Evolutionary conservation across 2,888 invertebrate genomes (phyloP).

Genomic region (Philhelius pedissequus): DNA sequence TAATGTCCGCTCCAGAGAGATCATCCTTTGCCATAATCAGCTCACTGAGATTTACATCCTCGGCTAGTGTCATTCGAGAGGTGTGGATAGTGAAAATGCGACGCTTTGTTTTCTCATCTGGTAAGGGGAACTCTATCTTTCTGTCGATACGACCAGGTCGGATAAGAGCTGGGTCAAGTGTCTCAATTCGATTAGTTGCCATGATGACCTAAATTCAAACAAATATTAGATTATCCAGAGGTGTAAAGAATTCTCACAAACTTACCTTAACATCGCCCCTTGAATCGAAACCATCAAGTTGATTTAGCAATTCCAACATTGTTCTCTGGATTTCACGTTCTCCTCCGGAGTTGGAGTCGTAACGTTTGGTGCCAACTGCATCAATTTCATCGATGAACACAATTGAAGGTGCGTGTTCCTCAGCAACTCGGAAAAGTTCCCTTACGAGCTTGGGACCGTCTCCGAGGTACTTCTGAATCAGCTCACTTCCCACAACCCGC

Average conservation of each 20-base stretch:
- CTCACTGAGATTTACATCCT: constrained; percentile 97
- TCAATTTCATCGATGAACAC: constrained; percentile 99
- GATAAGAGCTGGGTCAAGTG: constrained; percentile 98
- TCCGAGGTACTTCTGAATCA: constrained; percentile 99
- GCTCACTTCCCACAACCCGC: constrained; percentile 98
- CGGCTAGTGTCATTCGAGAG: constrained; percentile 98
- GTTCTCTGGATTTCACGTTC: constrained; percentile 99
- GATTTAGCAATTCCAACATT: constrained; percentile 99
- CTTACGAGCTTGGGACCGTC: constrained; percentile 99
- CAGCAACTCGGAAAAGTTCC: constrained; percentile 98
- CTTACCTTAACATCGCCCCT: constrained; percentile 95
- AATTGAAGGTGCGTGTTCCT: constrained; percentile 99
- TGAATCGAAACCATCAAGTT: constrained; percentile 98
- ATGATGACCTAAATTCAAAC: constrained; percentile 88
- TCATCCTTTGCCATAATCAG: constrained; percentile 99
- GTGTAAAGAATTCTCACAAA: not conserved
- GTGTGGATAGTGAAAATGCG: constrained; percentile 99
- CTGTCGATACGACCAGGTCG: constrained; percentile 99
- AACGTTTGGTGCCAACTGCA: constrained; percentile 98
- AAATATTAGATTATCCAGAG: not conserved
- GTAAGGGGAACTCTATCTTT: constrained; percentile 99
- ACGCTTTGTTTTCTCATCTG: constrained; percentile 98
- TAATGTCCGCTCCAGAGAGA: constrained; percentile 97
- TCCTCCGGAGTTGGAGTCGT: constrained; percentile 99
- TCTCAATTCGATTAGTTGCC: constrained; percentile 99